Conservation (phyloP, 2,888 invertebrate genomes). For the Psylliodes chrysocephalus region DNA sequence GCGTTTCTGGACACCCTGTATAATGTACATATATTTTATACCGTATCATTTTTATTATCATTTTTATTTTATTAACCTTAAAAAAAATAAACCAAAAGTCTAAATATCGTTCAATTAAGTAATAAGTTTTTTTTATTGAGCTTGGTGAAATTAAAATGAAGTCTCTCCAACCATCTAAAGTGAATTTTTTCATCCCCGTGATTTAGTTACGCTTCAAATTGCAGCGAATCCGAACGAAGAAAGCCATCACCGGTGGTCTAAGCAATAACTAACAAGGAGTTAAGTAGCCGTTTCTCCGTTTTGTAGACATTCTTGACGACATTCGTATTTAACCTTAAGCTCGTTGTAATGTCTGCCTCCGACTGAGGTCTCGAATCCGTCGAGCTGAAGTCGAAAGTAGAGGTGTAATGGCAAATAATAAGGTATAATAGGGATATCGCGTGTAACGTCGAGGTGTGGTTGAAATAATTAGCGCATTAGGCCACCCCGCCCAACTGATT, state of each 20-base stretch:
- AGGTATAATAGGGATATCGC: conserved; percentile 56
- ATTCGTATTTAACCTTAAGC: neutral
- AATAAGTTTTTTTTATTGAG: too few relatives aligned
- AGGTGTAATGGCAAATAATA: conserved; percentile 42
- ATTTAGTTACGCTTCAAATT: too few relatives aligned
- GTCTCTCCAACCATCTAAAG: too few relatives aligned
- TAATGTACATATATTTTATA: too few relatives aligned
- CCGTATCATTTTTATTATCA: too few relatives aligned
- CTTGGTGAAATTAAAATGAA: too few relatives aligned
- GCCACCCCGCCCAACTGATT: conserved; percentile 56
- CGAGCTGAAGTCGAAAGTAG: conserved; percentile 14
- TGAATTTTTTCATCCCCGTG: too few relatives aligned
- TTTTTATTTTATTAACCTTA: too few relatives aligned
- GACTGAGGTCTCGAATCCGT: neutral
- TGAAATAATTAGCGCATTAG: conserved; percentile 59
- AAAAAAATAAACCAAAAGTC: too few relatives aligned
- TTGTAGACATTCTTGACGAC: neutral
- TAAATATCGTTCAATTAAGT: too few relatives aligned
- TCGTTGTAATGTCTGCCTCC: neutral
- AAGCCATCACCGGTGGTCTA: neutral
- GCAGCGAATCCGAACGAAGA: too few relatives aligned
- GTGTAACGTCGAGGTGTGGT: conserved; percentile 58
- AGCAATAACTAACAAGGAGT: neutral
- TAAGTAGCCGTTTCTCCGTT: neutral
- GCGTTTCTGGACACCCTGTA: too few relatives aligned